Evolutionary conservation across 1,140 invertebrate species (phyloP).

Genomic region (Brachystomella parvula): DNA sequence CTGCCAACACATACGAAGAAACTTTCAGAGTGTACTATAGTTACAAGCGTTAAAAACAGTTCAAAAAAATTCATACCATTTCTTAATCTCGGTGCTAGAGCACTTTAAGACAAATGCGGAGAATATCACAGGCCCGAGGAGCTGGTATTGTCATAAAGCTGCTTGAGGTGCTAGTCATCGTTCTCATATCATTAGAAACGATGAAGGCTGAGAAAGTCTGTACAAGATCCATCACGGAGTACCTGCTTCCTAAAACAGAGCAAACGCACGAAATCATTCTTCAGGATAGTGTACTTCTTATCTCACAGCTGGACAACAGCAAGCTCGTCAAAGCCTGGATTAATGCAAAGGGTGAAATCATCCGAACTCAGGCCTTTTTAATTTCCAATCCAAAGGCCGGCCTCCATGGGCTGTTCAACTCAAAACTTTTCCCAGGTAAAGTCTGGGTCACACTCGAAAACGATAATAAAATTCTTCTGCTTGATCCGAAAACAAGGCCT

Average conservation of each 20-base stretch:
- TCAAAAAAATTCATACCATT: too few species aligned
- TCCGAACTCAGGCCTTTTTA: neutral
- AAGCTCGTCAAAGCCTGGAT: neutral
- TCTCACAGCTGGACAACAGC: neutral
- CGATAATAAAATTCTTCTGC: neutral
- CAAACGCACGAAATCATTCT: slow-evolving; percentile 2
- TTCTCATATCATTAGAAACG: too few species aligned
- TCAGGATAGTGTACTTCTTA: neutral
- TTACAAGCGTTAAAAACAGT: too few species aligned
- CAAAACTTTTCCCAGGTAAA: neutral
- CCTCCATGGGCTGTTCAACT: neutral
- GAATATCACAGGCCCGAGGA: too few species aligned
- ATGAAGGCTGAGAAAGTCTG: neutral
- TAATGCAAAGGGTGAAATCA: neutral
- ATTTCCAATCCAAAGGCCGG: neutral
- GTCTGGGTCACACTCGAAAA: neutral
- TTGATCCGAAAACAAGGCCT: neutral
- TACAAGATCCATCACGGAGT: neutral
- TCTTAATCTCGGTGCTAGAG: too few species aligned
- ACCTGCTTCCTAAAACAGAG: neutral
- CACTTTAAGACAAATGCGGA: too few species aligned
- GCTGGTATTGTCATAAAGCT: too few species aligned
- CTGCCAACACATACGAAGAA: too few species aligned
- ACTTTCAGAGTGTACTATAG: too few species aligned
- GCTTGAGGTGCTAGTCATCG: too few species aligned